Base-by-base conservation (phyloP, 2,113 vertebrate species). In the Eurystomus gularis region DNA sequence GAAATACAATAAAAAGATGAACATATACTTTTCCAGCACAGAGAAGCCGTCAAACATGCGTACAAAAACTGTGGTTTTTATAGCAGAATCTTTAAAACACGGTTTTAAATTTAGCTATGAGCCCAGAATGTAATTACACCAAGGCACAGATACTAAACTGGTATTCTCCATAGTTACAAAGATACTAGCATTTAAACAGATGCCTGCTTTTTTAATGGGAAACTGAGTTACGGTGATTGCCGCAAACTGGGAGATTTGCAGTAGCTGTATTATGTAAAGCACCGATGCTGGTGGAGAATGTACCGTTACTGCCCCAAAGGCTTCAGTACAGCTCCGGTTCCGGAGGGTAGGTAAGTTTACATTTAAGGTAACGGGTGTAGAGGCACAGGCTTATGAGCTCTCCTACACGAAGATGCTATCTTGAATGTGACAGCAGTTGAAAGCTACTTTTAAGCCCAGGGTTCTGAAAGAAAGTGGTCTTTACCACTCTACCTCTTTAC, bases 101-200 rank as follows among this genome's bases (percentile, higher is more conserved):
- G 33, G 20, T 91, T 87, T 84, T 61, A 40, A 71, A 71, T 65
- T 80, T 61, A 66, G 25, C 84, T 84, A 66, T 18, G 31, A 84
- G 68, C 33, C 51, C 65, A 55, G 86, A 90, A 90, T 70, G 37
- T 79, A 87, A 80, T 75, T 79, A 75, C 39, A 71, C 62, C 61
- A 71, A 71, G 57, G 62, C 72, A 87, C 4, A 2, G 55, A 69
- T 54, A 70, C 82, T 58, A 54, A 88, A 61, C 57, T 61, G 68
- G 51, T 84, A 52, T 71, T 88, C 94, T 93, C 79, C 87, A 84
- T 81, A 91, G 83, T 61, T 80, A 76, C 91, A 66, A 55, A 88
- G 51, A 76, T 48, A 79, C 20, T 42, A 83, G 24, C 87, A 76
- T 84, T 91, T 81, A 71, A 87, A 88, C 62, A 88, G 78, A 80